Percentiles rank a stretch among this genome's conserved stretches.
Conservation (phyloP, 2,113 vertebrate species). For the Ia io region DNA sequence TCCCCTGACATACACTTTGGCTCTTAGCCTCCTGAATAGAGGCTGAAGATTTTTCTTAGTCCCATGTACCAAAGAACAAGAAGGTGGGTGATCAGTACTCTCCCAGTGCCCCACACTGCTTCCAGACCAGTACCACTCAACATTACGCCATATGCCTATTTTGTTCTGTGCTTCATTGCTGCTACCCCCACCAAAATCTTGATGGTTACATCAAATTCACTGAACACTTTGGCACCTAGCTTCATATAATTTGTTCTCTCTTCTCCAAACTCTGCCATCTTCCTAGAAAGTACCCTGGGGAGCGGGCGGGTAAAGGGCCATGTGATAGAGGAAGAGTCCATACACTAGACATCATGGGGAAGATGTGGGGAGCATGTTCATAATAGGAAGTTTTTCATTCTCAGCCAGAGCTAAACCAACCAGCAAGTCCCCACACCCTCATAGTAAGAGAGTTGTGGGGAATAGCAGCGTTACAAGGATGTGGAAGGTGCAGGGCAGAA, state of each 20-base stretch:
- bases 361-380: background rate
- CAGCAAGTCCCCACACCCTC: background rate
- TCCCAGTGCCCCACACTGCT: background rate
- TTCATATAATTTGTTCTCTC: background rate
- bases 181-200: background rate
- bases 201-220: background rate
- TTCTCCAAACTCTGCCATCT: background rate
- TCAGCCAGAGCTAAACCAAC: background rate
- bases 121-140: background rate
- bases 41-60: background rate
- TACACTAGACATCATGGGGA: background rate
- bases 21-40: background rate
- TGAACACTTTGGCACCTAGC: background rate
- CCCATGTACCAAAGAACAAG: background rate
- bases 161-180: background rate
- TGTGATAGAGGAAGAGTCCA: background rate
- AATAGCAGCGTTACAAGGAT: accelerated
- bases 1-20: background rate
- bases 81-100: too few relatives aligned
- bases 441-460: background rate
- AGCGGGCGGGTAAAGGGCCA: too few relatives aligned
- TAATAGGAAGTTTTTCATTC: background rate
- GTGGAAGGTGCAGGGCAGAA: background rate
- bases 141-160: background rate
- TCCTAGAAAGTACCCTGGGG: background rate